Percentiles rank a stretch among this genome's conserved stretches.
phyloP scores from a whole-genome alignment of 2,888 invertebrate genomes.

The Ptycholaimellus sp. region DNA sequence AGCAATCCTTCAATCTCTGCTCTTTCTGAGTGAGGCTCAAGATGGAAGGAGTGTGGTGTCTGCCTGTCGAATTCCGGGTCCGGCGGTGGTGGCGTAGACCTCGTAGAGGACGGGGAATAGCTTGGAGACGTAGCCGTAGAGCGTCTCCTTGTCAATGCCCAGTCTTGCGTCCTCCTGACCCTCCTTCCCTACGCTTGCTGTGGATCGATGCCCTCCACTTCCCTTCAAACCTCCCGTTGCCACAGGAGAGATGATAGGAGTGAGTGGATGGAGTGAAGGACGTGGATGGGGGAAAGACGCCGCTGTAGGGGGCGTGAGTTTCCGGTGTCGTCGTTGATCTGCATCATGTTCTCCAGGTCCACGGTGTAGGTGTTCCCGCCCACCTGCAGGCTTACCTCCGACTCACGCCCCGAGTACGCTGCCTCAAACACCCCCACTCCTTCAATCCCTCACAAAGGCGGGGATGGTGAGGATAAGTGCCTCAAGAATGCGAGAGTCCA shows the following conservation, averaged over 20 bases:
- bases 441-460: neutral
- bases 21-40: too few species aligned
- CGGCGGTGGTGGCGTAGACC: too few species aligned
- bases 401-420: slow-evolving; percentile 72
- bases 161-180: slow-evolving; percentile 39
- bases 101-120: slow-evolving; percentile 83
- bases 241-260: too few species aligned
- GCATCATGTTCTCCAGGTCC: slow-evolving; percentile 87
- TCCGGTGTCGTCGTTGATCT: slow-evolving; percentile 90
- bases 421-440: slow-evolving; percentile 31
- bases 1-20: too few species aligned
- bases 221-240: too few species aligned
- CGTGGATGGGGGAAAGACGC: too few species aligned
- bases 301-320: too few species aligned
- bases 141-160: too few species aligned
- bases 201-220: too few species aligned
- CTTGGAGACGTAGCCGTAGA: slow-evolving; percentile 45
- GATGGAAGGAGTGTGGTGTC: too few species aligned
- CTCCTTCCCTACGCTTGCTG: neutral
- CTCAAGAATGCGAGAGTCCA: slow-evolving; percentile 78
- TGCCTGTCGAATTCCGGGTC: too few species aligned
- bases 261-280: too few species aligned
- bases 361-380: slow-evolving; percentile 80
- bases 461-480: slow-evolving; percentile 27
- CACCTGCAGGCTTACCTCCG: slow-evolving; percentile 62